Evolutionary conservation across 1,140 invertebrate species (phyloP).

Genomic region (Sitophilus oryzae): DNA sequence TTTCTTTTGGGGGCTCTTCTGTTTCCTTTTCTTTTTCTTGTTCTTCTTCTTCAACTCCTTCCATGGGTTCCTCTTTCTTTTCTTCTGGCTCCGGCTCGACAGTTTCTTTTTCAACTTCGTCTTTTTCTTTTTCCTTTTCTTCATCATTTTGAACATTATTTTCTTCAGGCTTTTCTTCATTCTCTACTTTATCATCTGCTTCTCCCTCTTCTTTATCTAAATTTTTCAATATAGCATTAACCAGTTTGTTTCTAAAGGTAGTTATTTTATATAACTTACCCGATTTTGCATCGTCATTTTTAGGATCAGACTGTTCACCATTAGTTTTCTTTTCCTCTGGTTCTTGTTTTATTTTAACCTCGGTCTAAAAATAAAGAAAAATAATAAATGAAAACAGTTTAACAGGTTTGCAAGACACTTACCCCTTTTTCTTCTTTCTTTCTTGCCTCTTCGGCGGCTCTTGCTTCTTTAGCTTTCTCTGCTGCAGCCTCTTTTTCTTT

Average conservation of each 20-base stretch:
- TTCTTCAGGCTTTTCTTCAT: conserved; percentile 31
- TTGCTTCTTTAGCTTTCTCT: conserved; percentile 39
- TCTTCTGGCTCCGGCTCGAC: conserved; percentile 32
- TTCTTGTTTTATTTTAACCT: background rate
- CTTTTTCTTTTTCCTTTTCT: conserved; percentile 26
- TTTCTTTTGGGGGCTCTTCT: conserved; percentile 40
- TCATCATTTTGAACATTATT: conserved; percentile 33
- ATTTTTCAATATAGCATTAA: too few relatives aligned
- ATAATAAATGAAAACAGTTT: conserved; percentile 20
- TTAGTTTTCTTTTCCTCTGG: background rate
- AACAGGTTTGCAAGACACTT: conserved; percentile 24
- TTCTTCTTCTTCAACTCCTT: conserved; percentile 20
- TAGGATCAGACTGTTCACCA: background rate
- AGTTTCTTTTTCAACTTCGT: conserved; percentile 41
- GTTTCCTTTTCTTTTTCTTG: conserved; percentile 22
- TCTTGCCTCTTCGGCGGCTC: conserved; percentile 13
- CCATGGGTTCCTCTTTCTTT: conserved; percentile 32
- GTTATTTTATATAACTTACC: background rate
- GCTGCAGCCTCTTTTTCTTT: conserved; percentile 39
- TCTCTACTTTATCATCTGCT: conserved; percentile 32
- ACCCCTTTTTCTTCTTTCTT: conserved; percentile 39
- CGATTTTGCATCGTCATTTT: background rate
- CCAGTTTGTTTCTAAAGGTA: too few relatives aligned
- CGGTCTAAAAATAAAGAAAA: background rate
- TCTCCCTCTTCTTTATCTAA: conserved; percentile 35